These are phyloP conservation scores for Myotis planiceps DNA, from an alignment of 2,797 vertebrate species.

Conservation along the genomic window DNA sequence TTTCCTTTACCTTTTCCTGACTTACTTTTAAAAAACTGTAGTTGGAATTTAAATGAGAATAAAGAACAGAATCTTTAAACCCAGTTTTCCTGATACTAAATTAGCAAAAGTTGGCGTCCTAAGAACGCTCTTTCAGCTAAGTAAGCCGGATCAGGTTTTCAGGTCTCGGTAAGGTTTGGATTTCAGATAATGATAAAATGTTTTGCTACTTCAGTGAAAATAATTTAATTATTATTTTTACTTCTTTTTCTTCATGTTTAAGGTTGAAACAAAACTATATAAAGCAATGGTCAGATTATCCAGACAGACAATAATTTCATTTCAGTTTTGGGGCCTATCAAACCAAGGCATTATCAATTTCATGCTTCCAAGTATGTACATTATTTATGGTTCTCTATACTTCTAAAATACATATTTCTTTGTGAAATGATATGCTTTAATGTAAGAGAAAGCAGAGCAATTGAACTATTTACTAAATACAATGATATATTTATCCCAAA, in stretches of 20 bases:
- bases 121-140: not conserved
- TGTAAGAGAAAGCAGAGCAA: conserved; percentile 66
- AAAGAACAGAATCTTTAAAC: not conserved
- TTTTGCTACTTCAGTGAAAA: conserved; percentile 34
- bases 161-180: not conserved
- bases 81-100: not conserved
- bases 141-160: not conserved
- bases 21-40: not conserved
- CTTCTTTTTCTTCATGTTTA: conserved; percentile 67
- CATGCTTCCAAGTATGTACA: conserved; percentile 56
- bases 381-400: conserved; percentile 48
- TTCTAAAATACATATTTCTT: conserved; percentile 64
- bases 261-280: conserved; percentile 54
- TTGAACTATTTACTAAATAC: conserved; percentile 74
- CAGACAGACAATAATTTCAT: conserved; percentile 61
- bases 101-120: not conserved
- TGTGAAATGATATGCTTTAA: conserved; percentile 72
- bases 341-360: conserved; percentile 67
- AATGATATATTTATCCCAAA: conserved; percentile 74
- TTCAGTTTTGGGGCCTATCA: not conserved
- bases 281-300: conserved; percentile 6
- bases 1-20: not conserved
- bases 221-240: conserved; percentile 41
- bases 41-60: conserved; percentile 20
- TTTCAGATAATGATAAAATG: not conserved